Evolutionary conservation across 2,888 invertebrate species (phyloP), one percentile per base, ranked within the genome.

Genomic region (Polyommatus icarus): DNA sequence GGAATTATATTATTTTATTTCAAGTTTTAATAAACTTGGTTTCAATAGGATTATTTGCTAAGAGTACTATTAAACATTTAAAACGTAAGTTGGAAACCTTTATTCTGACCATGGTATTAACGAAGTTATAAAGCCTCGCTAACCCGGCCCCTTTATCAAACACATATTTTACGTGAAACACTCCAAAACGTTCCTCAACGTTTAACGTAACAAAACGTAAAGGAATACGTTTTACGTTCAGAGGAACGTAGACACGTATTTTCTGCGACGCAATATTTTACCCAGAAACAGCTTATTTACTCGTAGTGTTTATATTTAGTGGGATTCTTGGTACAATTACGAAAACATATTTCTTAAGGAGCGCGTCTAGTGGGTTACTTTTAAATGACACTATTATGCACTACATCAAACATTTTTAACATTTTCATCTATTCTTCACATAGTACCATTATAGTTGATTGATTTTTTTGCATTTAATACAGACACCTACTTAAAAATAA

Each of bases 81-180:
- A 75, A 75, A 54, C 15, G 75, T 54, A 75, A 75, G 75, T 75
- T 75, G 54, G 29, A 50, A 73, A 46, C 54, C 4, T 75, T 75
- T 75, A 75, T 75, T 75, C 54, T 15, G 24, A 24, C 73, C 24
- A 46, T 12, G 75, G 75, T 54, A 75, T 75, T 75, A 50, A 75
- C 75, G 24, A 75, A 75, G 75, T 75, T 75, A 75, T 75, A 75
- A 54, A 54, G 75, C 75, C 54, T 7, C 75, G 75, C 18, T 50
- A 29, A 75, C 75, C 50, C 29, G 54, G 75, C 75, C 24, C 50
- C 75, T 75, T 75, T 54, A 75, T 75, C 75, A 75, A 75, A 54
- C 75, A 73, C 73, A 20, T 73, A 73, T 73, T 73, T 75, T 50
- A 75, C 54, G 50, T 75, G 75, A 54, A 75, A 75, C 50, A 75